phyloP scores from a whole-genome alignment of 2,888 invertebrate species.

The Eubasilissa splendida region DNA sequence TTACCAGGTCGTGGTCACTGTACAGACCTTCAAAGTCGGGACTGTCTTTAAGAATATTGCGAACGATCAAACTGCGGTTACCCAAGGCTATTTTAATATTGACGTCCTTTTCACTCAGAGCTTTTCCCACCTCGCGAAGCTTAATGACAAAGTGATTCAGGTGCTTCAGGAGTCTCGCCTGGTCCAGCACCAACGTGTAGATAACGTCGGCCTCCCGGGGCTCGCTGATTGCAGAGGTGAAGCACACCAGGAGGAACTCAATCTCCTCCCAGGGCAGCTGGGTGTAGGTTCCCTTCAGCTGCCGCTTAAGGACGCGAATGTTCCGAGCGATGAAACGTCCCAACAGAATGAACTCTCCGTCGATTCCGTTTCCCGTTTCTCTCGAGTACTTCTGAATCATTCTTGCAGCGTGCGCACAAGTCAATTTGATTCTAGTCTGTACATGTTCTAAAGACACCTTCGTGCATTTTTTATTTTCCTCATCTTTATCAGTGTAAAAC shows the following conservation, averaged over 20 bases:
- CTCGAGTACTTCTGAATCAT: constrained; percentile 3
- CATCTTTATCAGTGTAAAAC: not conserved
- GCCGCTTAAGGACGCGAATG: not conserved
- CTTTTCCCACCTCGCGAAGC: not conserved
- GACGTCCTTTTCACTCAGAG: not conserved
- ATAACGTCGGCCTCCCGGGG: not conserved
- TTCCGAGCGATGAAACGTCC: constrained; percentile 1
- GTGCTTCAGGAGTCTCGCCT: not conserved
- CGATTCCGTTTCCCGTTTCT: not conserved
- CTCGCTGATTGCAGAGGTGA: not conserved
- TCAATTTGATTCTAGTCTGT: not conserved
- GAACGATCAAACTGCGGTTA: not conserved
- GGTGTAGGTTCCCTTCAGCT: constrained; percentile 14
- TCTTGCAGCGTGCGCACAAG: not conserved
- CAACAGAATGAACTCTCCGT: constrained; percentile 2
- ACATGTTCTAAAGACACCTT: constrained; percentile 7
- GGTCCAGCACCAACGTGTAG: not conserved
- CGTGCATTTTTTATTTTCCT: not conserved
- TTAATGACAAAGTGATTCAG: not conserved
- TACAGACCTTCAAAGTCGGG: constrained; percentile 1
- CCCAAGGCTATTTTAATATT: not conserved
- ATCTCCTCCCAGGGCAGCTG: constrained; percentile 6
- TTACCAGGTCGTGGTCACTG: not conserved
- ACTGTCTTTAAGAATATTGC: not conserved
- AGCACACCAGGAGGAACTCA: not conserved